These are phyloP conservation scores for Indicator maculatus DNA, from an alignment of 2,113 vertebrate genomes.

Conservation along the genomic window DNA sequence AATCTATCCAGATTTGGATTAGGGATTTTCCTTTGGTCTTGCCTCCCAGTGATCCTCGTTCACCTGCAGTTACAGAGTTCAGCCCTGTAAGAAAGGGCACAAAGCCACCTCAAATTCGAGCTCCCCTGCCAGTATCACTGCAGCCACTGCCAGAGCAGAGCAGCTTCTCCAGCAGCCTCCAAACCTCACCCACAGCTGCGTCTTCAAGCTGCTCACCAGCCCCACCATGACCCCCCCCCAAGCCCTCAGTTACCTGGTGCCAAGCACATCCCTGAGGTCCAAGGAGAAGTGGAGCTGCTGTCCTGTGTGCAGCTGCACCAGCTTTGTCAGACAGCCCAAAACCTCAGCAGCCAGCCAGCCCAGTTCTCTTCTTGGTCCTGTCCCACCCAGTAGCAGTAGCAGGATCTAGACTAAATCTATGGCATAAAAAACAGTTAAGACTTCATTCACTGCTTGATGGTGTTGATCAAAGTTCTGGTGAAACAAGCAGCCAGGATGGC, in stretches of 20 bases:
- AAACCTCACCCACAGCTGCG: neutral
- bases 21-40: neutral
- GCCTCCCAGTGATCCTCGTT: neutral
- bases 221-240: neutral
- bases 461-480: neutral
- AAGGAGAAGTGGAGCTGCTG: neutral
- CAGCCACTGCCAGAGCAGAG: neutral
- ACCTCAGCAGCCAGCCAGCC: fast-evolving
- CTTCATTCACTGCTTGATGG: fast-evolving
- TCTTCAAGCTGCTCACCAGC: neutral
- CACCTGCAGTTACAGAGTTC: neutral
- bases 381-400: neutral
- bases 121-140: neutral
- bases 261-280: neutral
- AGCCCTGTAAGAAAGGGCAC: constrained; percentile 24
- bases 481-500: too few species aligned
- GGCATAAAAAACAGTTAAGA: neutral
- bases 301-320: neutral
- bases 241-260: neutral
- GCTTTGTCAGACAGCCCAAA: neutral
- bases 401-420: neutral
- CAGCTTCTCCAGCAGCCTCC: neutral
- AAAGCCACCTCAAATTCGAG: constrained; percentile 2
- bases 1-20: neutral
- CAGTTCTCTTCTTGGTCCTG: too few species aligned